Evolutionary conservation across 1,140 invertebrate species (phyloP), one percentile per base, ranked within the genome.

Genomic region (Campoletis sonorensis): DNA sequence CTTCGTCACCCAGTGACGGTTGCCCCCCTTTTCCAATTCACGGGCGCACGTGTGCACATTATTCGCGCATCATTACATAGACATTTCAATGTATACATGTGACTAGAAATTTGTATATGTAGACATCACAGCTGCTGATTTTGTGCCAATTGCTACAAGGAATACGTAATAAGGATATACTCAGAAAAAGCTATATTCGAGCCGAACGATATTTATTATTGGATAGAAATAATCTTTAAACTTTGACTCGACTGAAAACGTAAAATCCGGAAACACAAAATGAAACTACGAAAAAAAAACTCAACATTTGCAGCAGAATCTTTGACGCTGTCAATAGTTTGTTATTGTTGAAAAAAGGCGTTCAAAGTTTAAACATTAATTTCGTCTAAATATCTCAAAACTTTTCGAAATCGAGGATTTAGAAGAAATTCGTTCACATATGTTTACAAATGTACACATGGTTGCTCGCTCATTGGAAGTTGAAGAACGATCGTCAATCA

Each of bases 41-140:
- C 51, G 51, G 51, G 51, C 51, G 51, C 51, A 54, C 51, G 51
- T 54, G 51, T 54, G n/a, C 51, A 18, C 51, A 54, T 21, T 54
- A 54, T 54, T 54, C 51, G 51, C 51, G 51, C 51, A 54, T 54
- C 51, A n/a, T 54, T 54, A 54, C 51, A 54, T 54, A 54, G 7
- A 54, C n/a, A 54, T 54, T n/a, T 21, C 18, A 8, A 54, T 21
- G 11, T 54, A 54, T 54, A 54, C 40, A 54, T 21, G 51, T 54
- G 16, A 1, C 51, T 54, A 54, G 51, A 21, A 54, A 54, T 18
- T 0, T 54, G 16, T 21, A 21, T 21, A 21, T 8, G 16, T n/a
- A 54, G 4, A 21, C 51, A 54, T 54, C 51, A 54, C 51, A 54
- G 51, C 51, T 54, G 51, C 51, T 54, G 51, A 54, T 54, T n/a